phyloP scores from a whole-genome alignment of 2,113 vertebrate genomes.

The Tupaia tana region DNA sequence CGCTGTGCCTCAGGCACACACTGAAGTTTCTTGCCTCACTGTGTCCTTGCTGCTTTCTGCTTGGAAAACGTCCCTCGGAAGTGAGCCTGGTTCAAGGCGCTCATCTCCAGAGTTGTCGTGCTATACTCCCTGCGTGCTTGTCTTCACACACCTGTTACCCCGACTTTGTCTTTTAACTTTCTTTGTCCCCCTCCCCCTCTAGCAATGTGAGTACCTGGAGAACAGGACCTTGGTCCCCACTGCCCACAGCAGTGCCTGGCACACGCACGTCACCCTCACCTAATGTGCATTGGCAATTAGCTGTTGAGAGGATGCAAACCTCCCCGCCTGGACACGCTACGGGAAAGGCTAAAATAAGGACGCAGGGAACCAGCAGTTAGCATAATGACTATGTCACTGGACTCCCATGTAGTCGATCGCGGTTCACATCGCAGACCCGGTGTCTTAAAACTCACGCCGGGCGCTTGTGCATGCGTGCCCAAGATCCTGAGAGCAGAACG shows the following conservation, averaged over 20 bases:
- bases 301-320: background rate
- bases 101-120: background rate
- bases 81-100: background rate
- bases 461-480: too few relatives aligned
- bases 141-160: background rate
- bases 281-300: background rate
- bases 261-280: too few relatives aligned
- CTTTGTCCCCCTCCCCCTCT: background rate
- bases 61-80: background rate
- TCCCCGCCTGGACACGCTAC: background rate
- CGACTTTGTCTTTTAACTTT: background rate
- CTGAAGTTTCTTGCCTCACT: background rate
- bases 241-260: background rate
- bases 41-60: background rate
- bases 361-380: too few relatives aligned
- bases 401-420: too few relatives aligned
- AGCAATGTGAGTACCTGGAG: background rate
- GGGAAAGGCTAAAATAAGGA: background rate
- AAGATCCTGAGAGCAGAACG: too few relatives aligned
- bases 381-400: too few relatives aligned
- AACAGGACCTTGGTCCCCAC: background rate
- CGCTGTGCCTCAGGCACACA: too few relatives aligned
- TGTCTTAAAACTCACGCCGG: too few relatives aligned
- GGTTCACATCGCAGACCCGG: too few relatives aligned
- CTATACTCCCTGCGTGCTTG: background rate